Percentiles rank a stretch among this genome's conserved stretches.
phyloP scores from a whole-genome alignment of 2,797 vertebrate species.

The Scyliorhinus canicula region DNA sequence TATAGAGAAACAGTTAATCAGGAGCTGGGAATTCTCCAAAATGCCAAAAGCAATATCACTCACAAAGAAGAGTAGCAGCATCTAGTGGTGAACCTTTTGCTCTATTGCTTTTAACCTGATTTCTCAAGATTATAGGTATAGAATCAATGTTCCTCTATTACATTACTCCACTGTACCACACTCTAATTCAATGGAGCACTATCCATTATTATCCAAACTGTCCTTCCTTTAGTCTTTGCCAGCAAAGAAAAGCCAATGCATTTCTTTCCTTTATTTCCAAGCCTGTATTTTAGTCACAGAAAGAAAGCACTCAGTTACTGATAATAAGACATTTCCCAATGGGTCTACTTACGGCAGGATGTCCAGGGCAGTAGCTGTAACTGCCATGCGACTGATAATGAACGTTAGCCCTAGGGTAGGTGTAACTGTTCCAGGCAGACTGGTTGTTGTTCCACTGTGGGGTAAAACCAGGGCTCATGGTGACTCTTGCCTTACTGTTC shows the following conservation, averaged over 20 bases:
- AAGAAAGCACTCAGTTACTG: background rate
- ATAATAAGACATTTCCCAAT: background rate
- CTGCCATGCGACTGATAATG: constrained; percentile 69
- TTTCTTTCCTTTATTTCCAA: background rate
- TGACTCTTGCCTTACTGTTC: constrained; percentile 64
- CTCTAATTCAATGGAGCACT: background rate
- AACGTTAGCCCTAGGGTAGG: constrained; percentile 63
- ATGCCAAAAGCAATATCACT: background rate
- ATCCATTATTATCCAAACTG: background rate
- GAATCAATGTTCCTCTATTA: background rate
- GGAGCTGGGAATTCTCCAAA: background rate
- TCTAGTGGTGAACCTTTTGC: background rate
- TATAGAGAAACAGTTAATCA: background rate
- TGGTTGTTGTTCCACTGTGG: constrained; percentile 67
- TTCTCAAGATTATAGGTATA: background rate
- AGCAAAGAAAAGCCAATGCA: background rate
- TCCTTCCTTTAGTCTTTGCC: background rate
- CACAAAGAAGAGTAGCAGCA: background rate
- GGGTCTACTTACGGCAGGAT: constrained; percentile 68
- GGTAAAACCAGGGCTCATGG: constrained; percentile 67
- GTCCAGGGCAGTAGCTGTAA: constrained; percentile 71
- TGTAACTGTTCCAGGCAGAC: constrained; percentile 63
- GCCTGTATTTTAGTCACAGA: background rate
- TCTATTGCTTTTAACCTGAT: background rate
- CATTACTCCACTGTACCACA: background rate